Conservation (phyloP, 30 jellyfish, hydroid and myxozoan genomes). For the Cassiopea xamachana region DNA sequence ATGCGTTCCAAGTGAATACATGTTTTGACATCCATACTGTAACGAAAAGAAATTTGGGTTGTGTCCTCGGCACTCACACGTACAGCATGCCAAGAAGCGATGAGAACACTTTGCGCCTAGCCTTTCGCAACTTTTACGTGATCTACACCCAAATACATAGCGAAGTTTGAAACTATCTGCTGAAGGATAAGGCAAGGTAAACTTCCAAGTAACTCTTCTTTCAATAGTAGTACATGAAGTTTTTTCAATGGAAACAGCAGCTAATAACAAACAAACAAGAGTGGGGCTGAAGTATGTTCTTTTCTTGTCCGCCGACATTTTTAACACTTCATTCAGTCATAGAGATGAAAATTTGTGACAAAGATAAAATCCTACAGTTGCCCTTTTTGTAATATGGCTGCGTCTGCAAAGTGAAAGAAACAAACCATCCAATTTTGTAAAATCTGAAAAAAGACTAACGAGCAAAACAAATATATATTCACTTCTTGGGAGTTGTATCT, state of each 20-base stretch:
- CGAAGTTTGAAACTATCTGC: slow-evolving; percentile 4
- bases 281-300: no score
- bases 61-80: slow-evolving; percentile 51
- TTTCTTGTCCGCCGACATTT: no score
- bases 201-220: slow-evolving; percentile 7
- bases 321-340: no score
- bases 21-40: slow-evolving; percentile 24
- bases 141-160: background rate
- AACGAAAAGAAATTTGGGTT: slow-evolving; percentile 41
- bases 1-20: background rate
- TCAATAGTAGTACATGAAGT: slow-evolving; percentile 1
- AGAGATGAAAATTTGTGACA: no score
- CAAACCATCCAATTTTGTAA: background rate
- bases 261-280: background rate
- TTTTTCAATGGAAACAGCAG: background rate
- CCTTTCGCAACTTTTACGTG: background rate
- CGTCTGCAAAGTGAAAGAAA: background rate
- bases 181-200: slow-evolving; percentile 24
- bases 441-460: background rate
- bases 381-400: background rate
- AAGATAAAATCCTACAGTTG: background rate
- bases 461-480: no score
- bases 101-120: slow-evolving; percentile 46
- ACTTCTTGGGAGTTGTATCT: no score
- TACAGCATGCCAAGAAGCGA: slow-evolving; percentile 17